These are phyloP conservation scores for Watsonalla binaria DNA, from an alignment of 2,888 invertebrate genomes.

Conservation along the genomic window DNA sequence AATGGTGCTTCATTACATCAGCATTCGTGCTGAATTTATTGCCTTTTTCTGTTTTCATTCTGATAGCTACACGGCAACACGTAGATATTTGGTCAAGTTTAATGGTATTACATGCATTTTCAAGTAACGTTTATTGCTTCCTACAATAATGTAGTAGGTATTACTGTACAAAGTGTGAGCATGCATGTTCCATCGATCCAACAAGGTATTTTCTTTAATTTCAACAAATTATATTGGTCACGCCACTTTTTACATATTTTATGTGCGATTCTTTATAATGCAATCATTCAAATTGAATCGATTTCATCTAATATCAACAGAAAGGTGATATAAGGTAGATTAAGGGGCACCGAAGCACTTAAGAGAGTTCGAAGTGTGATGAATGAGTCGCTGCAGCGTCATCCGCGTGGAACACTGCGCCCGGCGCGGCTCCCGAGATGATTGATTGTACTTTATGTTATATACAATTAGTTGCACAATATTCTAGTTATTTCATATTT, in stretches of 20 bases:
- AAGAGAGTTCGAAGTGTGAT: constrained; percentile 70
- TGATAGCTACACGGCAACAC: not conserved
- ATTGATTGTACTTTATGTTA: constrained; percentile 63
- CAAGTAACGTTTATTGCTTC: too few relatives aligned
- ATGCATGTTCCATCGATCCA: too few relatives aligned
- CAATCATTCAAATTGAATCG: not conserved
- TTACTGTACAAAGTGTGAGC: too few relatives aligned
- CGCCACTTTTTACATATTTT: too few relatives aligned
- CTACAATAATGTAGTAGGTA: too few relatives aligned
- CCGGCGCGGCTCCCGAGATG: constrained; percentile 36
- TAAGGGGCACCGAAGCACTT: constrained; percentile 61
- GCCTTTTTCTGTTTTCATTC: not conserved
- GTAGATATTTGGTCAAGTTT: not conserved
- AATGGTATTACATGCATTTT: not conserved
- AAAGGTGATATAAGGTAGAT: constrained; percentile 29
- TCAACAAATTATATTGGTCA: too few relatives aligned
- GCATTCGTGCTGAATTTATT: not conserved
- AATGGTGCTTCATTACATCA: not conserved
- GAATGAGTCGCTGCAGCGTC: constrained; percentile 53
- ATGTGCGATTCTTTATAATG: too few relatives aligned
- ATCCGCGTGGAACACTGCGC: constrained; percentile 51
- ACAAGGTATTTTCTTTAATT: too few relatives aligned
- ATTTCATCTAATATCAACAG: constrained; percentile 11
- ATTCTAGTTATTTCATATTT: constrained; percentile 17
- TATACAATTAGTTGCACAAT: constrained; percentile 46